These are phyloP conservation scores for Takifugu rubripes DNA, from an alignment of 2,797 vertebrate species.

Conservation along the genomic window DNA sequence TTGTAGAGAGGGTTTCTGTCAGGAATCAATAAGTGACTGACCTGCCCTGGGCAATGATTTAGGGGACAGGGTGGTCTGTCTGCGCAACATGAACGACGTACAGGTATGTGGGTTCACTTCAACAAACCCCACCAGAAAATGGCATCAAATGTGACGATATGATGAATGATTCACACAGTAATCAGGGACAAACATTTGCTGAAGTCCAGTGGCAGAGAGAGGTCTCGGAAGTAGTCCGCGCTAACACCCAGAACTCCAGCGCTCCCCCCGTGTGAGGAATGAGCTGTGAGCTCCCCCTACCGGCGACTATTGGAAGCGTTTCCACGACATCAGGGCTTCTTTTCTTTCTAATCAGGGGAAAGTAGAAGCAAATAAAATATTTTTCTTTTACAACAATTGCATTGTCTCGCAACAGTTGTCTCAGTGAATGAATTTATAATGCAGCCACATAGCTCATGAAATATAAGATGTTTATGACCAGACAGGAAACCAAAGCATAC, in stretches of 20 bases:
- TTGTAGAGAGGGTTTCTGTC: slow-evolving; percentile 57
- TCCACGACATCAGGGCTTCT: background rate
- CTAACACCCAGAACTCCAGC: background rate
- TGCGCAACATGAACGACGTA: slow-evolving; percentile 10
- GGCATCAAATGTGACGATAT: background rate
- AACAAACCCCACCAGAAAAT: background rate
- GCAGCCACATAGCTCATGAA: no score
- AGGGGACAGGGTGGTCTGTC: slow-evolving; percentile 9
- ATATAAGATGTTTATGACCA: no score
- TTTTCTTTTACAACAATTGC: no score
- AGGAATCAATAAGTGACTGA: slow-evolving; percentile 58
- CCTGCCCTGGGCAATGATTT: slow-evolving; percentile 14
- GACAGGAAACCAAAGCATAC: no score
- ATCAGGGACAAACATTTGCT: slow-evolving; percentile 22
- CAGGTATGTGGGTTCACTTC: background rate
- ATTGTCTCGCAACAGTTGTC: no score
- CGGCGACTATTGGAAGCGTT: slow-evolving; percentile 49
- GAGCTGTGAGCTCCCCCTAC: slow-evolving; percentile 89
- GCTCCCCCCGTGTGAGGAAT: slow-evolving; percentile 28
- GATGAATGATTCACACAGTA: slow-evolving; percentile 5
- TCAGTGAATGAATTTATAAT: no score
- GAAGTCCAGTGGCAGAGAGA: slow-evolving; percentile 22
- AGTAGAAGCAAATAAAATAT: background rate
- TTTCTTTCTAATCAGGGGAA: slow-evolving; percentile 3
- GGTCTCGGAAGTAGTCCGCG: slow-evolving; percentile 12